Percentiles rank a stretch among this genome's conserved stretches.
Evolutionary conservation across 2,888 invertebrate species (phyloP).

Genomic region (Barypeithes pellucidus): DNA sequence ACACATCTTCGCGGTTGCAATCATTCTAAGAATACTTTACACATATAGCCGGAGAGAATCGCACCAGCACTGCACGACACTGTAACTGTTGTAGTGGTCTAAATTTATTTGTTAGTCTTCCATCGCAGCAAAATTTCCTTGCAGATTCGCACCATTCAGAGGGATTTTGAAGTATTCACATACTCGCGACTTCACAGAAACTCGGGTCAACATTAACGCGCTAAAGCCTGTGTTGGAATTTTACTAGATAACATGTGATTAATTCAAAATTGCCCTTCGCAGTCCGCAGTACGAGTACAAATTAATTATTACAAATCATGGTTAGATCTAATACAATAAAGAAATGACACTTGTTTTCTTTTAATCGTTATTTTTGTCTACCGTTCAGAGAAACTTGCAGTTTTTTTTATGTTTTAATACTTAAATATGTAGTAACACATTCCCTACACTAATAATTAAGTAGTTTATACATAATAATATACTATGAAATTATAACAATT

Average conservation of each 20-base stretch:
- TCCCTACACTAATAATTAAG: conserved; percentile 65
- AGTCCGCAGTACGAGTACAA: not conserved
- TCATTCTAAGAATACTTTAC: no score
- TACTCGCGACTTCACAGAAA: not conserved
- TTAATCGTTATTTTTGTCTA: conserved; percentile 51
- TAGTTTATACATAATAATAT: conserved; percentile 66
- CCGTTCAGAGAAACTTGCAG: conserved; percentile 57
- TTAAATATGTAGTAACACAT: conserved; percentile 65
- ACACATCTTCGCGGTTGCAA: no score
- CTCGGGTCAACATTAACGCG: not conserved
- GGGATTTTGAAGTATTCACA: conserved; percentile 1
- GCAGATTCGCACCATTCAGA: no score
- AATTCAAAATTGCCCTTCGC: not conserved
- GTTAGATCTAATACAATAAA: conserved; percentile 26
- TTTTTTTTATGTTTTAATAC: conserved; percentile 61
- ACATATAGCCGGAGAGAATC: no score
- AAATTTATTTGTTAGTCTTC: no score
- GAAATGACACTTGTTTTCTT: conserved; percentile 45
- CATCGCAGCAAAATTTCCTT: no score
- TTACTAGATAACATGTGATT: not conserved
- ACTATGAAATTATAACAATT: conserved; percentile 72
- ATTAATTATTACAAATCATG: conserved; percentile 17
- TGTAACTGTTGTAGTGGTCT: no score
- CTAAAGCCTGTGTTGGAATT: not conserved
- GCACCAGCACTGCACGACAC: no score